phyloP scores from a whole-genome alignment of 2,888 invertebrate genomes.

The Nipponacmea schrenckii region DNA sequence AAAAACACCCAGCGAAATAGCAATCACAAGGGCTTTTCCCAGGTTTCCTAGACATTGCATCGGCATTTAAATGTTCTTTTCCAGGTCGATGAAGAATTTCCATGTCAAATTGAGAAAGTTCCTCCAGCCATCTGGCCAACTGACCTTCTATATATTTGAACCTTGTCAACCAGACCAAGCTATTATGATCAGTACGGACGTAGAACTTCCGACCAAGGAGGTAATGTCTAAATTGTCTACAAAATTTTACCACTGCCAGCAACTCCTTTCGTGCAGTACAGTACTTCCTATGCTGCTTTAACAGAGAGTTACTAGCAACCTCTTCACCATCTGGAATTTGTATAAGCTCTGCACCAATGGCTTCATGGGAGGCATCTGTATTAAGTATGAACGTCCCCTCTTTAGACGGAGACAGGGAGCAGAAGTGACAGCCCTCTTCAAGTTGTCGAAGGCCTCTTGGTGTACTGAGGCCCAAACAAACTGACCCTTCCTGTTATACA shows the following conservation, averaged over 20 bases:
- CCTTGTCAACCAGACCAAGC: conserved; percentile 29
- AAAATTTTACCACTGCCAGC: conserved; percentile 33
- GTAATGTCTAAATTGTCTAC: conserved; percentile 33
- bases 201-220: conserved; percentile 26
- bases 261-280: conserved; percentile 37
- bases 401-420: conserved; percentile 27
- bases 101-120: conserved; percentile 34
- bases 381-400: conserved; percentile 31
- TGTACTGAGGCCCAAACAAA: conserved; percentile 16
- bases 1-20: neutral
- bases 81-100: conserved; percentile 21
- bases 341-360: conserved; percentile 32
- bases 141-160: conserved; percentile 35
- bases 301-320: conserved; percentile 26
- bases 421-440: conserved; percentile 15
- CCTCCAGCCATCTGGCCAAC: conserved; percentile 37
- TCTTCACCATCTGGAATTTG: conserved; percentile 35
- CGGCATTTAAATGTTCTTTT: conserved; percentile 22
- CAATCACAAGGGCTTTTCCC: neutral
- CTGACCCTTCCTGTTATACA: conserved; percentile 18
- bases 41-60: conserved; percentile 24
- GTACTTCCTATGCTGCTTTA: conserved; percentile 29
- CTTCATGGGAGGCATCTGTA: conserved; percentile 35
- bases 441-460: conserved; percentile 15
- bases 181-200: conserved; percentile 33